Conservation (phyloP, 2,888 invertebrate genomes). For the Alloscopus bannaensis region DNA sequence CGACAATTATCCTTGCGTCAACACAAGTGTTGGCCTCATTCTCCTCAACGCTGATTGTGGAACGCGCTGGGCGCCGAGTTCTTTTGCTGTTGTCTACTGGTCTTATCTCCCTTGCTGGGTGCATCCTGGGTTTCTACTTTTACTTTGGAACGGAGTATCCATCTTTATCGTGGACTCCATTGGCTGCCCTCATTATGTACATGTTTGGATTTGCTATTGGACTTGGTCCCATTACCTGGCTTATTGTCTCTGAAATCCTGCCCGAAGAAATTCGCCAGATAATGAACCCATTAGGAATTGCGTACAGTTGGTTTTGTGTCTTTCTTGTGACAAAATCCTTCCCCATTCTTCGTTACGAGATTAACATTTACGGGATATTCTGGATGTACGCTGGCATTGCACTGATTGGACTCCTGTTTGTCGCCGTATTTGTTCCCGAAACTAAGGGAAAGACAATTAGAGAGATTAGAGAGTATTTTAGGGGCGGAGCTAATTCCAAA, state of each 20-base stretch:
- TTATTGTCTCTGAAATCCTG: constrained; percentile 65
- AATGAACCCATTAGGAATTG: constrained; percentile 68
- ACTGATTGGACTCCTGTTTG: constrained; percentile 62
- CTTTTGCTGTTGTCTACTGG: constrained; percentile 60
- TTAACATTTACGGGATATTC: constrained; percentile 68
- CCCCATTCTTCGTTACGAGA: constrained; percentile 61
- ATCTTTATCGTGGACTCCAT: constrained; percentile 61
- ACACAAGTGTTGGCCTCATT: constrained; percentile 67
- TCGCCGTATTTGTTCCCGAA: constrained; percentile 68
- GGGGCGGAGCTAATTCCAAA: constrained; percentile 3
- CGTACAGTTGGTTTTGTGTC: constrained; percentile 71
- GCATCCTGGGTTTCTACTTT: constrained; percentile 61
- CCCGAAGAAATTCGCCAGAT: constrained; percentile 61
- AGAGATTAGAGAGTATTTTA: constrained; percentile 67
- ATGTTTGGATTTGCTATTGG: constrained; percentile 69
- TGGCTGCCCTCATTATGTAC: constrained; percentile 62
- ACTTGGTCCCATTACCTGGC: constrained; percentile 67
- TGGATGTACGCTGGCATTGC: constrained; percentile 61
- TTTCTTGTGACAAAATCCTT: constrained; percentile 70
- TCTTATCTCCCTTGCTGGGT: constrained; percentile 47
- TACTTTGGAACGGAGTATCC: constrained; percentile 53
- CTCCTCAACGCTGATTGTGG: constrained; percentile 67
- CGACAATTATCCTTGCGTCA: constrained; percentile 65
- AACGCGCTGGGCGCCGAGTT: constrained; percentile 65
- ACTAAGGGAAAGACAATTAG: constrained; percentile 65